Evolutionary conservation across 2,797 vertebrate genomes (phyloP).

Genomic region (Tadarida brasiliensis): DNA sequence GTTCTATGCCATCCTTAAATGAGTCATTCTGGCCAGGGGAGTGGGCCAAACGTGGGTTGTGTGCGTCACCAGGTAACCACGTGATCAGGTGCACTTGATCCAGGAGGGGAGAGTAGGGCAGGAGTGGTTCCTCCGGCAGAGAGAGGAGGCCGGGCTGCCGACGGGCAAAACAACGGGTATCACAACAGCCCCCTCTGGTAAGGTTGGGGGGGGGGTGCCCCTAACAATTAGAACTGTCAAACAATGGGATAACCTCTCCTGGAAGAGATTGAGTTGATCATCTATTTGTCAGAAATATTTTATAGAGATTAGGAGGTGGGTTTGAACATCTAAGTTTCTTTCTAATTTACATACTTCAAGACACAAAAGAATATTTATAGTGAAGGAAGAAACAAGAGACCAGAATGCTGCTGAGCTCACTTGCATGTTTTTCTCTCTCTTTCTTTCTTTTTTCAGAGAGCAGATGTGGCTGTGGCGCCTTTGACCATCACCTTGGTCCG

Average conservation of each 20-base stretch:
- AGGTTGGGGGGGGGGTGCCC: background rate
- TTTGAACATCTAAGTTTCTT: background rate
- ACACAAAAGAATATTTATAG: background rate
- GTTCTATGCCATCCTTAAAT: background rate
- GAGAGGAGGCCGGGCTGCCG: background rate
- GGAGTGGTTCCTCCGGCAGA: background rate
- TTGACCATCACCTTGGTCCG: constrained; percentile 98
- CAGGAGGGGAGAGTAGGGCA: background rate
- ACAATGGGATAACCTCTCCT: background rate
- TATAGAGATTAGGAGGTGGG: background rate
- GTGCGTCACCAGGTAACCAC: background rate
- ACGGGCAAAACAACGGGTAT: background rate
- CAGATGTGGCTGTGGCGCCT: constrained; percentile 97
- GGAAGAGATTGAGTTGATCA: background rate
- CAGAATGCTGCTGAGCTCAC: background rate
- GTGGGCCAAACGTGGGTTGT: background rate
- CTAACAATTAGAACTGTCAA: background rate
- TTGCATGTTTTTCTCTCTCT: background rate
- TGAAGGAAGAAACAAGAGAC: background rate
- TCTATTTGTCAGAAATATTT: background rate
- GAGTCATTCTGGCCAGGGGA: background rate
- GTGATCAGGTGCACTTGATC: background rate
- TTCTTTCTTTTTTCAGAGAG: constrained; percentile 91
- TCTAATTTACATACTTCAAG: background rate
- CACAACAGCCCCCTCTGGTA: background rate